Percentiles rank a stretch among this genome's conserved stretches.
phyloP scores from a whole-genome alignment of 2,113 vertebrate genomes.

The Ranitomeya variabilis region DNA sequence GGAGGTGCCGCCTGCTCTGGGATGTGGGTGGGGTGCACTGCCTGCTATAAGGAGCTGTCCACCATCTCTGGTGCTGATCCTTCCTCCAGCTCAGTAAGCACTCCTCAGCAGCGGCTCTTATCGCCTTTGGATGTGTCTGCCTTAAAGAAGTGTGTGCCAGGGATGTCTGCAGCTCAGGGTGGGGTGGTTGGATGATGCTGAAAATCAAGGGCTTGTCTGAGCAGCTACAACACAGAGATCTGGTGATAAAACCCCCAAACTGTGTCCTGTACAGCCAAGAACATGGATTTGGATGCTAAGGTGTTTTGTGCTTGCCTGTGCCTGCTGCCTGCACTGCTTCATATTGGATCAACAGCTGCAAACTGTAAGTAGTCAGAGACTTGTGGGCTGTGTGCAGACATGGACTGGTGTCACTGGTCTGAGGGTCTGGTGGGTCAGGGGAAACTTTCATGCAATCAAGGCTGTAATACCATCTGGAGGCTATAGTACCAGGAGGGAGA shows the following conservation, averaged over 20 bases:
- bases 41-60: conserved; percentile 76
- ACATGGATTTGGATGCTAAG: conserved; percentile 69
- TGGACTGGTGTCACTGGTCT: neutral
- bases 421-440: neutral
- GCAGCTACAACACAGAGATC: conserved; percentile 34
- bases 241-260: neutral
- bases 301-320: conserved; percentile 63
- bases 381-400: neutral
- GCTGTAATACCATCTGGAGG: neutral
- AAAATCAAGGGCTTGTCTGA: conserved; percentile 61
- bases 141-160: conserved; percentile 42
- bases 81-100: conserved; percentile 50
- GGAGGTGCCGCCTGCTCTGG: conserved; percentile 58
- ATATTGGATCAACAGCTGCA: conserved; percentile 68
- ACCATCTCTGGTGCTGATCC: conserved; percentile 61
- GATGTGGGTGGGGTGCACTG: conserved; percentile 69
- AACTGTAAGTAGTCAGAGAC: conserved; percentile 72
- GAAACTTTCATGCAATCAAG: neutral
- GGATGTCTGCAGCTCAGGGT: conserved; percentile 7
- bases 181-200: conserved; percentile 60
- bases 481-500: too few relatives aligned
- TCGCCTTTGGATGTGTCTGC: conserved; percentile 37
- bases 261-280: neutral
- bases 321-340: conserved; percentile 67
- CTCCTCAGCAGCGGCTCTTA: neutral